Evolutionary conservation across 2,113 vertebrate species (phyloP), one percentile per base, ranked within the genome.

Genomic region (Zootoca vivipara): DNA sequence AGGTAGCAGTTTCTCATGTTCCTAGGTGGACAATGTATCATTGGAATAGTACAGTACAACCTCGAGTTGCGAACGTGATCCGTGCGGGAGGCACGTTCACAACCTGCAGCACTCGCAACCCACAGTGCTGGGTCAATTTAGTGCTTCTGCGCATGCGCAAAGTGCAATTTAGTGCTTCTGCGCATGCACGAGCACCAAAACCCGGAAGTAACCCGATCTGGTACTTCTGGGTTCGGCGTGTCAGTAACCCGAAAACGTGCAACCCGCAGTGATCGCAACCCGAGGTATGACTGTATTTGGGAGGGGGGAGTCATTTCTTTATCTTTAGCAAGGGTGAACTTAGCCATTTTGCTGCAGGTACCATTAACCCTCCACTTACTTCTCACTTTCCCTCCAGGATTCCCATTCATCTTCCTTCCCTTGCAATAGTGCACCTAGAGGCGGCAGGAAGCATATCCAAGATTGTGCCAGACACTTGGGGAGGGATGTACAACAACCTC

Each of bases 1-100:
- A 52, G 58, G 56, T 46, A 22, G 72, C 30, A 46, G 56, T 83
- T 82, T 83, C 79, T 82, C 58, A 83, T 75, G 80, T 77, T 83
- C 72, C 35, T 62, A 74, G 86, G 35, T 62, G 69, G 86, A 87
- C 86, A 82, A 46, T 74, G 67, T 82, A 67, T 88, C 58, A 64
- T 9, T 65, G 65, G 74, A 86, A 79, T 38, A 70, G 65, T 56
- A 52, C 12, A n/a, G n/a, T n/a, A n/a, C n/a, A n/a, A n/a, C n/a
- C n/a, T n/a, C n/a, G n/a, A n/a, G n/a, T n/a, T n/a, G n/a, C n/a
- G n/a, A n/a, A n/a, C n/a, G n/a, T n/a, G n/a, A n/a, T n/a, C n/a
- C n/a, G n/a, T n/a, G n/a, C n/a, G n/a, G n/a, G n/a, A n/a, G n/a
- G n/a, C n/a, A n/a, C n/a, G n/a, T n/a, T n/a, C n/a, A n/a, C n/a